phyloP scores from a whole-genome alignment of 2,888 invertebrate genomes.

The Parnassius mnemosyne region DNA sequence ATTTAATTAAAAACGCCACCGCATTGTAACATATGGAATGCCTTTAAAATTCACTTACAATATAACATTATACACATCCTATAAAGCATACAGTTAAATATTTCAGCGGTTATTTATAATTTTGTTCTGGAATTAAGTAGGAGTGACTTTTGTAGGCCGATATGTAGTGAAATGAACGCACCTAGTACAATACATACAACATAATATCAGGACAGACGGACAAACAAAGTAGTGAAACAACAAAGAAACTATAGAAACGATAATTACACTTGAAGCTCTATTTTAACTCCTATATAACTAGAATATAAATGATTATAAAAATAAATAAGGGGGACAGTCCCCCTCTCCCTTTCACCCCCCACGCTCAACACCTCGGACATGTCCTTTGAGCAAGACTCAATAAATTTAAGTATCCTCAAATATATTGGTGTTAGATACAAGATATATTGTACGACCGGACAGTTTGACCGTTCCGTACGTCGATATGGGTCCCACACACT shows the following conservation, averaged over 20 bases:
- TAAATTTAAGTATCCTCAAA: slow-evolving; percentile 42
- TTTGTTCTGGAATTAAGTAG: slow-evolving; percentile 46
- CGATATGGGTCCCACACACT: background rate
- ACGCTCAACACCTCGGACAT: slow-evolving; percentile 43
- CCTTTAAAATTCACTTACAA: slow-evolving; percentile 71
- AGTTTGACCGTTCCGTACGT: too few species aligned
- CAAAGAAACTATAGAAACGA: slow-evolving; percentile 44
- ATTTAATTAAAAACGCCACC: slow-evolving; percentile 63
- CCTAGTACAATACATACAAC: background rate
- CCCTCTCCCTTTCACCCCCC: slow-evolving; percentile 57
- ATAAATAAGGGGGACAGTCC: slow-evolving; percentile 69
- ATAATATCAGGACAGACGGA: background rate
- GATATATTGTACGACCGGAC: slow-evolving; percentile 2
- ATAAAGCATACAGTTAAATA: slow-evolving; percentile 62
- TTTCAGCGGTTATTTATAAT: slow-evolving; percentile 51
- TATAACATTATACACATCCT: slow-evolving; percentile 66
- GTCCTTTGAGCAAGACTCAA: slow-evolving; percentile 50
- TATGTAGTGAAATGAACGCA: background rate
- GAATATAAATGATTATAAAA: slow-evolving; percentile 78
- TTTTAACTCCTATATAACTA: slow-evolving; percentile 60
- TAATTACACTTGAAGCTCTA: slow-evolving; percentile 62
- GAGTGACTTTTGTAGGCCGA: slow-evolving; percentile 10
- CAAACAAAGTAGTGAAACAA: slow-evolving; percentile 22
- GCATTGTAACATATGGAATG: slow-evolving; percentile 73
- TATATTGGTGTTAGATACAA: slow-evolving; percentile 42